Base-by-base conservation (phyloP, 2,888 invertebrate genomes). In the Escarpia spicata region DNA sequence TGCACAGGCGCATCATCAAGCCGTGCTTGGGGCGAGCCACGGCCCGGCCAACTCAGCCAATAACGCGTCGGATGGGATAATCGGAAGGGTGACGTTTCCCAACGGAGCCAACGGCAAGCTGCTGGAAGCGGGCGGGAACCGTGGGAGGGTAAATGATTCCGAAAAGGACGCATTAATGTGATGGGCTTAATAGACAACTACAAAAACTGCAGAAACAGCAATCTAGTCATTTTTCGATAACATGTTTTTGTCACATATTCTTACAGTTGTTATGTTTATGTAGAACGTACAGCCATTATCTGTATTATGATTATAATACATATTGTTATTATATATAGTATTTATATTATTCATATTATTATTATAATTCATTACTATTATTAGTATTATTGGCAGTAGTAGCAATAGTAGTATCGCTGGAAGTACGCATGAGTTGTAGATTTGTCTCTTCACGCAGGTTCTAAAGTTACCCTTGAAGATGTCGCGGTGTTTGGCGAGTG, bases 321-420 rank as follows among this genome's bases (percentile, higher is more conserved):
- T 92, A 92, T 19, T 92, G 15, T 52, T 92, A 92, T 52, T 92
- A 92, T 6, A 45, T 90, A 9, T 92, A 92, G 45, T 92, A 92
- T 4, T 92, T 8, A 9, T 92, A 92, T 6, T 92, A 92, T 6
- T 92, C 91, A 9, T 92, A 92, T 12, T 92, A 92, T 10, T 92
- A 31, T 12, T 92, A 92, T 12, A 2, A 90, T 8, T 90, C 10
- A 90, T 8, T 90, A 90, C 10, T 90, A 90, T 8, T 90, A 90
- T 8, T 90, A 2, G 31, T 90, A 90, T 8, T 90, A 90, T 8
- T 90, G 12, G 31, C 12, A 90, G 31, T 90, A 90, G 31, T 90
- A 90, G 31, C 43, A 90, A 9, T 90, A 90, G 31, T 12, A 90
- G 31, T 90, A 90, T 8, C 43, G 12, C 10, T 2, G 0, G 31